phyloP scores from a whole-genome alignment of 2,797 vertebrate species.

The Erethizon dorsatum region DNA sequence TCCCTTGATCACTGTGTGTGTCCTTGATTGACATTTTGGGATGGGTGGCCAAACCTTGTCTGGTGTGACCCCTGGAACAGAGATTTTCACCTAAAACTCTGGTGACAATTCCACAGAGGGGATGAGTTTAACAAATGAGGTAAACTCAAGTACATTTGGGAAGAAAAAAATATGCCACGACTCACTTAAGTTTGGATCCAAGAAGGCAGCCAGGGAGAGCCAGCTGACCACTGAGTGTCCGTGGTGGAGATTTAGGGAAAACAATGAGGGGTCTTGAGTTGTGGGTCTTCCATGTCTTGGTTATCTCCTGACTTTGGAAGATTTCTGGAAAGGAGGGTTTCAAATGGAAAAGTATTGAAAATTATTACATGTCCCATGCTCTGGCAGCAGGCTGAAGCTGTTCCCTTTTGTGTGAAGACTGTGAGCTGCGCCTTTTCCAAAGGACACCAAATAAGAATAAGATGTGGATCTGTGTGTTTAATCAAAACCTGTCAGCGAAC shows the following conservation, averaged over 20 bases:
- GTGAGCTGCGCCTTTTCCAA: not conserved
- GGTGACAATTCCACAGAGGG: not conserved
- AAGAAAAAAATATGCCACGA: not conserved
- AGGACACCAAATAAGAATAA: not conserved
- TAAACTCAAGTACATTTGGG: not conserved
- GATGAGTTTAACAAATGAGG: not conserved
- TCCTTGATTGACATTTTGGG: not conserved
- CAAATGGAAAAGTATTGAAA: not conserved
- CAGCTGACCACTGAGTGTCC: too few relatives aligned
- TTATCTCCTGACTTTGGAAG: not conserved
- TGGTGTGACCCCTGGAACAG: not conserved
- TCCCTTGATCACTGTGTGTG: not conserved
- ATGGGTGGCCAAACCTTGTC: not conserved
- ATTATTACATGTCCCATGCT: not conserved
- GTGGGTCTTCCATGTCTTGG: not conserved
- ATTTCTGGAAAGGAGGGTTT: slow-evolving; percentile 1
- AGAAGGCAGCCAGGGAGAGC: not conserved
- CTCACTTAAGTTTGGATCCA: not conserved
- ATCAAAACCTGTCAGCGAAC: not conserved
- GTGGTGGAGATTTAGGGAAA: rapidly evolving
- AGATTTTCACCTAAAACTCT: not conserved
- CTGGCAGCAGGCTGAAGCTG: not conserved
- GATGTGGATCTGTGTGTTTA: not conserved
- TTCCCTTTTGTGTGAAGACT: not conserved
- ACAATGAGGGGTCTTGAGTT: not conserved